A percentile compares a stretch with the other conserved stretches of the same genome.
Conservation (phyloP, 2,113 vertebrate species). For the Apistogramma diplotaenia region DNA sequence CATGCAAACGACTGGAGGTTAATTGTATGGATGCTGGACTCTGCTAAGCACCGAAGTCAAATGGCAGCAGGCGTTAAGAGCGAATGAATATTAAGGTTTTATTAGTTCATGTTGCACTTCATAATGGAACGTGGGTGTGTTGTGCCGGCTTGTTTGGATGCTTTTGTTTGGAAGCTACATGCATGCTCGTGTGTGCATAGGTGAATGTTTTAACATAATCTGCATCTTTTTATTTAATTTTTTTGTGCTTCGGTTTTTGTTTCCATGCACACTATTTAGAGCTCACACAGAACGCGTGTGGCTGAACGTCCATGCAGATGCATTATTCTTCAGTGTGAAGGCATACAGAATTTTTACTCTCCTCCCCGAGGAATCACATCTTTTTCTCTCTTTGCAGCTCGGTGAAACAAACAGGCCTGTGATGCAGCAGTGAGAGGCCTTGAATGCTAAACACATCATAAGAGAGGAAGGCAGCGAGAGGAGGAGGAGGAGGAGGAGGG, state of each 20-base stretch:
- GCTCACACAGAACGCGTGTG: not conserved
- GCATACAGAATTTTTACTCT: constrained; percentile 24
- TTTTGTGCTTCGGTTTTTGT: not conserved
- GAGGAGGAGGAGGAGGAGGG: not conserved
- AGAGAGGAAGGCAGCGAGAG: constrained; percentile 29
- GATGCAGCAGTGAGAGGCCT: constrained; percentile 69
- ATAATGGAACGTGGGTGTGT: not conserved
- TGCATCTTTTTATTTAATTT: not conserved
- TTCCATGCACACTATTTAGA: constrained; percentile 9
- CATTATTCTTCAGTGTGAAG: constrained; percentile 4
- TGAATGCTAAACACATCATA: constrained; percentile 72
- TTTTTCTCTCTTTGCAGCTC: constrained; percentile 40
- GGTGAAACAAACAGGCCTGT: constrained; percentile 67
- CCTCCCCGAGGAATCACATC: constrained; percentile 34
- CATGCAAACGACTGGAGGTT: constrained; percentile 36
- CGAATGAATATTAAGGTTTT: constrained; percentile 19
- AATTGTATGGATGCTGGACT: constrained; percentile 45
- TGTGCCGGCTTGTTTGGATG: not conserved
- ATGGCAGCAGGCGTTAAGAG: constrained; percentile 23
- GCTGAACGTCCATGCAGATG: not conserved
- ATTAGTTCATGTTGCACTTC: constrained; percentile 19
- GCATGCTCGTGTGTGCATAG: not conserved
- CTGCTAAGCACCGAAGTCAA: constrained; percentile 29
- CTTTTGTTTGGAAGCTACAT: not conserved
- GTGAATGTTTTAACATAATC: not conserved